Conservation (phyloP, 1,140 invertebrate species). For the Campoletis sonorensis region DNA sequence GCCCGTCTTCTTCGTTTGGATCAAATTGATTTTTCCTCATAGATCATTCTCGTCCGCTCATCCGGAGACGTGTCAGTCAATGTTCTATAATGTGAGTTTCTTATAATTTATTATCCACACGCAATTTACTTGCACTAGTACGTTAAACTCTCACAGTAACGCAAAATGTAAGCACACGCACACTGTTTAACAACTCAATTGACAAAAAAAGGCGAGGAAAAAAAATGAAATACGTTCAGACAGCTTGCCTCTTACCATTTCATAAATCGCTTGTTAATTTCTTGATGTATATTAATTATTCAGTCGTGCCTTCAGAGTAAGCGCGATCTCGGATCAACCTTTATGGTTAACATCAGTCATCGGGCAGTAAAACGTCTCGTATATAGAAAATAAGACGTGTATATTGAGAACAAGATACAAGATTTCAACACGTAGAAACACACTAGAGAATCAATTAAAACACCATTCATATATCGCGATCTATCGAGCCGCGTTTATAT, state of each 20-base stretch:
- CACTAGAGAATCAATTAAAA: slow-evolving; percentile 7
- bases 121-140: neutral
- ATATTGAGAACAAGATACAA: slow-evolving; percentile 1
- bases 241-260: slow-evolving; percentile 12
- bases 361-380: neutral
- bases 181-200: neutral
- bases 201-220: neutral
- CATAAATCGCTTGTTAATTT: slow-evolving; percentile 27
- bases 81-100: neutral
- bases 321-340: slow-evolving; percentile 11
- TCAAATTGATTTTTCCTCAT: neutral
- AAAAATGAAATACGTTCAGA: neutral
- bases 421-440: neutral
- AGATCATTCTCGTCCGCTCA: neutral
- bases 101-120: neutral
- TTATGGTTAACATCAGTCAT: slow-evolving; percentile 14
- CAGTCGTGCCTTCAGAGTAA: neutral
- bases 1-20: neutral
- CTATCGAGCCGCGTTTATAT: neutral
- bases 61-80: neutral
- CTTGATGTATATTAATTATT: slow-evolving; percentile 23
- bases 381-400: neutral
- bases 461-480: slow-evolving; percentile 7
- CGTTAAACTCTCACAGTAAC: neutral
- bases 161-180: neutral